These are phyloP conservation scores for Campoletis raptor DNA, from an alignment of 2,888 invertebrate species.

Conservation along the genomic window DNA sequence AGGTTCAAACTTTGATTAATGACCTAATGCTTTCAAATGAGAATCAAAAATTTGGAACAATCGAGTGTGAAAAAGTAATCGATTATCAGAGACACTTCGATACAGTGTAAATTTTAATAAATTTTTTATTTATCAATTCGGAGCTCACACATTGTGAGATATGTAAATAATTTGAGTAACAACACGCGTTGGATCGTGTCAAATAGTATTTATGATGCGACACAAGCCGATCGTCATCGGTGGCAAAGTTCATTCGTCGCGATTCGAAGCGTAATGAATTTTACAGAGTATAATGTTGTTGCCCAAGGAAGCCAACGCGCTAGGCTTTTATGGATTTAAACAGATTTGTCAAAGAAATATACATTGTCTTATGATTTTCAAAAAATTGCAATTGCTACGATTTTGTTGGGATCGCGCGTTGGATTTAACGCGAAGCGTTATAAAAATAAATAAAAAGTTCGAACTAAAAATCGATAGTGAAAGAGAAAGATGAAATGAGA, in stretches of 20 bases:
- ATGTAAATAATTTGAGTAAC: conserved; percentile 11
- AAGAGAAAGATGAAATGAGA: not conserved
- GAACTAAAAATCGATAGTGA: not conserved
- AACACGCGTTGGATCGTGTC: conserved; percentile 7
- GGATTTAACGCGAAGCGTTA: not conserved
- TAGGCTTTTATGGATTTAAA: not conserved
- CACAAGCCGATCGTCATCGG: conserved; percentile 18
- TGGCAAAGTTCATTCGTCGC: conserved; percentile 24
- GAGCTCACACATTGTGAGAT: conserved; percentile 7
- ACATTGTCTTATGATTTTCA: no score
- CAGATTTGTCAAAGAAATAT: not conserved
- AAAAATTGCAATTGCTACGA: no score
- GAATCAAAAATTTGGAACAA: not conserved
- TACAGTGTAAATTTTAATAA: not conserved
- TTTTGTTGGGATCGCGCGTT: no score
- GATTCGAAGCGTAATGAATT: conserved; percentile 21
- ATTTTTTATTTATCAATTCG: not conserved
- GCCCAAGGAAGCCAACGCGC: not conserved
- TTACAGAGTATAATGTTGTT: not conserved
- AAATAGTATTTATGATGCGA: conserved; percentile 18
- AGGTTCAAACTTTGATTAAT: no score
- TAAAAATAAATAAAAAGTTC: not conserved
- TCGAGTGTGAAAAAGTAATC: not conserved
- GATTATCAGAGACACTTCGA: not conserved
- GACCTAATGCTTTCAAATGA: not conserved